These are phyloP conservation scores for Pegea sp. DNA, from an alignment of 23 tunicate genomes.

Conservation along the genomic window DNA sequence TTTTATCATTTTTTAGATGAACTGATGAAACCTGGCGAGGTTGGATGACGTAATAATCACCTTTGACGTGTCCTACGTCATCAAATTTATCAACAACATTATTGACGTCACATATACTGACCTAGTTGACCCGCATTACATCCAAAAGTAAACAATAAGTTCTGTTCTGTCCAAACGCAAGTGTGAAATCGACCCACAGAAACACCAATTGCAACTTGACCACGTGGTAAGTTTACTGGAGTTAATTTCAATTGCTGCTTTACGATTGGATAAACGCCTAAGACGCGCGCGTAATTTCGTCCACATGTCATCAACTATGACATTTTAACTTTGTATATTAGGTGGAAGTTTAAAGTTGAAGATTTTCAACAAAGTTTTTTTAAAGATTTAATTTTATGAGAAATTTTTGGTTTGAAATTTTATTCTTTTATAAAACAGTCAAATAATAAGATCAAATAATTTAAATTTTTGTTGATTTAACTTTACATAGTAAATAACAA, in stretches of 20 bases:
- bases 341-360: too few relatives aligned
- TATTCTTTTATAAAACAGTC: too few relatives aligned
- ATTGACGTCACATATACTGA: too few relatives aligned
- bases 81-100: too few relatives aligned
- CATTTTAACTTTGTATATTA: too few relatives aligned
- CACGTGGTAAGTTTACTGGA: constrained; percentile 3
- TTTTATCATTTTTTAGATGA: constrained; percentile 18
- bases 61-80: constrained; percentile 50
- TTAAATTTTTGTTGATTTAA: too few relatives aligned
- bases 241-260: background rate
- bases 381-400: too few relatives aligned
- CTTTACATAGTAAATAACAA: background rate
- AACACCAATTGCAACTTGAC: constrained; percentile 31
- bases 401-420: too few relatives aligned
- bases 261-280: background rate
- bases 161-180: constrained; percentile 45
- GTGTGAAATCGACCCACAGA: constrained; percentile 49
- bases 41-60: constrained; percentile 17
- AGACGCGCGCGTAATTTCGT: background rate
- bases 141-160: constrained; percentile 51
- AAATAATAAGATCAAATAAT: too few relatives aligned
- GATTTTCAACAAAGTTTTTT: too few relatives aligned
- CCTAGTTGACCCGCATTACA: constrained; percentile 89
- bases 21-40: constrained; percentile 70
- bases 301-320: background rate